Conservation (phyloP, 2,113 vertebrate genomes). For the Leiothrix lutea region DNA sequence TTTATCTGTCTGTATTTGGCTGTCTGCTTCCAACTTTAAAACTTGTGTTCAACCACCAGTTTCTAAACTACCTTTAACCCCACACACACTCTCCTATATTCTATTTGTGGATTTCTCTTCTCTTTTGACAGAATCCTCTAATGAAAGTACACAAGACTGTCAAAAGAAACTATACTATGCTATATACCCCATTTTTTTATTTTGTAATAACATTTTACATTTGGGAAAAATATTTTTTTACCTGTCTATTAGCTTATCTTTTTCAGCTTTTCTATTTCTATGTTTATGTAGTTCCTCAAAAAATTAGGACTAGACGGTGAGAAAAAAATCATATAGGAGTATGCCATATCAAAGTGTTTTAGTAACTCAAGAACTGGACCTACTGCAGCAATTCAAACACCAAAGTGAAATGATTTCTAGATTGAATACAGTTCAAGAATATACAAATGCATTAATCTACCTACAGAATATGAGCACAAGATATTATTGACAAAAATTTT, state of each 20-base stretch:
- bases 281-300: accelerated
- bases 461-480: not conserved
- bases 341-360: not conserved
- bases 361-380: not conserved
- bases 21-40: not conserved
- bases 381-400: not conserved
- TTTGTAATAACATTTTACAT: not conserved
- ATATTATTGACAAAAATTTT: not conserved
- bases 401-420: not conserved
- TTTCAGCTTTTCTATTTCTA: not conserved
- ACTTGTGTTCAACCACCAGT: not conserved
- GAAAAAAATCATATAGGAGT: not conserved
- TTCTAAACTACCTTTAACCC: not conserved
- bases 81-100: accelerated
- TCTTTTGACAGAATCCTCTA: not conserved
- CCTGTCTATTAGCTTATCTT: not conserved
- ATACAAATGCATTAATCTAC: not conserved
- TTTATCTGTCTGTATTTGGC: not conserved
- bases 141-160: not conserved
- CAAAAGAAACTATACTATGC: not conserved
- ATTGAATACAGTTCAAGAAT: not conserved
- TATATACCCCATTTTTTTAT: not conserved
- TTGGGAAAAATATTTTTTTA: not conserved
- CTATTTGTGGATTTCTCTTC: not conserved
- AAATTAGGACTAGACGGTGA: not conserved